Conservation (phyloP, 2,113 vertebrate genomes). For the Clupea harengus region DNA sequence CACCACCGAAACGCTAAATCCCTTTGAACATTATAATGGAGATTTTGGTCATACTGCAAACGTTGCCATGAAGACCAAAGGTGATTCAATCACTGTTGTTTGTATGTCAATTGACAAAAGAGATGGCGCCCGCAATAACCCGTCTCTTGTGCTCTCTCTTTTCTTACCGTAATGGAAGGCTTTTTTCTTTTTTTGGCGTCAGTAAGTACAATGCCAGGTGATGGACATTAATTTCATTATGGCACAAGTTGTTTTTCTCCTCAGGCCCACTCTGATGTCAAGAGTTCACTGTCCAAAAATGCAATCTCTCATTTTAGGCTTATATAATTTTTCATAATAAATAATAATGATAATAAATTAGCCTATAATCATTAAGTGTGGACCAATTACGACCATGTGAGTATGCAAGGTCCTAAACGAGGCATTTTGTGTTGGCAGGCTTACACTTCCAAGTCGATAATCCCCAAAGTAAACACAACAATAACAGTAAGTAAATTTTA, state of each 20-base stretch:
- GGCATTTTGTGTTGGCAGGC: too few relatives aligned
- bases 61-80: conserved; percentile 32
- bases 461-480: too few relatives aligned
- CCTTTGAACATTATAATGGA: conserved; percentile 79
- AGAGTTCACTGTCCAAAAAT: too few relatives aligned
- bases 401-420: too few relatives aligned
- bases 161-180: background rate
- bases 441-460: too few relatives aligned
- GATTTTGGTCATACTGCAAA: conserved; percentile 65
- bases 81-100: conserved; percentile 58
- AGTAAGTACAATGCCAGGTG: background rate
- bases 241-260: background rate
- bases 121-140: background rate
- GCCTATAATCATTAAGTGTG: too few relatives aligned
- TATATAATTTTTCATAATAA: too few relatives aligned
- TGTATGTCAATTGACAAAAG: conserved; percentile 39
- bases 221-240: background rate
- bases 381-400: too few relatives aligned
- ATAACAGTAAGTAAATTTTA: too few relatives aligned
- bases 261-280: too few relatives aligned
- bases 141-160: background rate
- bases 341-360: too few relatives aligned
- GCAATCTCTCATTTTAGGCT: too few relatives aligned
- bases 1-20: conserved; percentile 64
- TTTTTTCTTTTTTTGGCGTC: background rate